Conservation (phyloP, 2,888 invertebrate species). For the Megaustenia siamemsis region DNA sequence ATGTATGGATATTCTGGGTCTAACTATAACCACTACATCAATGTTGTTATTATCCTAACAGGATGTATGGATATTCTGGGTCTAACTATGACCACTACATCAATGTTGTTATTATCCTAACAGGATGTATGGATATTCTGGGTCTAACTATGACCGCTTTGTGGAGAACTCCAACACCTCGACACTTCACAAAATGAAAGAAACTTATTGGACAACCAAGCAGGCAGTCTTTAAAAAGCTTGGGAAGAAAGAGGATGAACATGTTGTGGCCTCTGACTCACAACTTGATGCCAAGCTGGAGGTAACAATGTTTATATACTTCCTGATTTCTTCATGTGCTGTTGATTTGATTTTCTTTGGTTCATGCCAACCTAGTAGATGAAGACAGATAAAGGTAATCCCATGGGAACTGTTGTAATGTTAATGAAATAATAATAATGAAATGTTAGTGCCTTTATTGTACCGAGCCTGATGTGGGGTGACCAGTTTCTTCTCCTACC, state of each 20-base stretch:
- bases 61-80: no score
- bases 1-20: no score
- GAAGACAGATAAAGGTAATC: no score
- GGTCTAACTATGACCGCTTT: slow-evolving; percentile 81
- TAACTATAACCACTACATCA: no score
- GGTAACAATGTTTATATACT: slow-evolving; percentile 68
- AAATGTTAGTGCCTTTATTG: no score
- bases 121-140: slow-evolving; percentile 72
- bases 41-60: no score
- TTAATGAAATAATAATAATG: no score
- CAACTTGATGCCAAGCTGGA: slow-evolving; percentile 97
- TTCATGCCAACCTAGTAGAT: neutral
- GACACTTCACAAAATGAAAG: slow-evolving; percentile 81
- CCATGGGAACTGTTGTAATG: no score
- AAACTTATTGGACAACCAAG: slow-evolving; percentile 99
- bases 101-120: neutral
- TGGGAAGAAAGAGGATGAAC: slow-evolving; percentile 98
- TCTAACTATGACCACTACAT: no score
- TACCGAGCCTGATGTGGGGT: no score
- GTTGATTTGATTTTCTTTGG: neutral
- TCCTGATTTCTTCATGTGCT: neutral
- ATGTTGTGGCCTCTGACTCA: slow-evolving; percentile 96
- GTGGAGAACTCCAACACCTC: slow-evolving; percentile 81
- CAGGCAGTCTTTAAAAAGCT: slow-evolving; percentile 95
- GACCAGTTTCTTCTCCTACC: no score